Conservation (phyloP, 2,888 invertebrate genomes). For the Caenorhabditis panamensis region DNA sequence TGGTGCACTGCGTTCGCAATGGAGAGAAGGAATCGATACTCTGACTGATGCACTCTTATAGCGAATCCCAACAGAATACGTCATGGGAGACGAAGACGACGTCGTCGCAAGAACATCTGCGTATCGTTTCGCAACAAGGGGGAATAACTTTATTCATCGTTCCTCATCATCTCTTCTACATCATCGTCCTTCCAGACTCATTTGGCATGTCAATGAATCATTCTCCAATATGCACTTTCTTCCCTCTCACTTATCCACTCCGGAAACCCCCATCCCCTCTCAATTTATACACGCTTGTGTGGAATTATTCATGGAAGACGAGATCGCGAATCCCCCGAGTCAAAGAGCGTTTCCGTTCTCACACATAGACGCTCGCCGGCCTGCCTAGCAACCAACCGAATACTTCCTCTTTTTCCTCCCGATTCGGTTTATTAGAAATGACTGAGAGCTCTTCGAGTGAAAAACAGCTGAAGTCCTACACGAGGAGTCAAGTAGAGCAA, state of each 20-base stretch:
- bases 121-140: no score
- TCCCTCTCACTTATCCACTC: slow-evolving; percentile 14
- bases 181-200: no score
- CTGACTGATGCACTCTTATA: no score
- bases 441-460: neutral
- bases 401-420: slow-evolving; percentile 7
- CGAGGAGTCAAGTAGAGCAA: slow-evolving; percentile 60
- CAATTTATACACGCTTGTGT: slow-evolving; percentile 13
- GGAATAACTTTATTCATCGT: no score
- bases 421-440: slow-evolving; percentile 18
- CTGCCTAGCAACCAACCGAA: neutral
- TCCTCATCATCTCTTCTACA: no score
- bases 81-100: no score
- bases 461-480: slow-evolving; percentile 50
- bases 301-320: slow-evolving; percentile 33
- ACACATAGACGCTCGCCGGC: slow-evolving; percentile 12
- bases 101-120: no score
- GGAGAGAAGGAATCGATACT: no score
- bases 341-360: neutral
- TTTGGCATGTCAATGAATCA: slow-evolving; percentile 4
- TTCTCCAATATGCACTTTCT: neutral
- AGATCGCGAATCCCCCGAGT: neutral
- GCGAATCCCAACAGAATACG: no score
- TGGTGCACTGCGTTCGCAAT: no score
- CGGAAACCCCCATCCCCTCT: slow-evolving; percentile 18